Percentiles rank a stretch among this genome's conserved stretches.
phyloP scores from a whole-genome alignment of 2,797 vertebrate species.

The Takifugu rubripes region DNA sequence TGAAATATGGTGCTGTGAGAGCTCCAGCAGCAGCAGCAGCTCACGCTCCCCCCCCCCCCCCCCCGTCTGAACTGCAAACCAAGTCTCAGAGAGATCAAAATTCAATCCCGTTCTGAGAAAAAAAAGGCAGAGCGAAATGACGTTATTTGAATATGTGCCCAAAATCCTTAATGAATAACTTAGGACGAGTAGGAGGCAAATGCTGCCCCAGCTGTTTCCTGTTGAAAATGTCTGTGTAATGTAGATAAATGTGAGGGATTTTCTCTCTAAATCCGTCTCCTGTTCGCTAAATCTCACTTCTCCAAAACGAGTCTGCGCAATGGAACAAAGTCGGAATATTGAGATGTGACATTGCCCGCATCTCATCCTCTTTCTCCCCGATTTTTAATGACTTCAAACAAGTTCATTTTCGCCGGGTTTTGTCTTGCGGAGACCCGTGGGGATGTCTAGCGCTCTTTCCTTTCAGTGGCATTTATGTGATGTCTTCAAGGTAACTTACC shows the following conservation, averaged over 20 bases:
- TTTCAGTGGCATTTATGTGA: slow-evolving; percentile 97
- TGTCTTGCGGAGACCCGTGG: slow-evolving; percentile 94
- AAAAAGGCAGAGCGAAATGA: slow-evolving; percentile 79
- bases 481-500: slow-evolving; percentile 98
- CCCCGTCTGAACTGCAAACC: slow-evolving; percentile 57
- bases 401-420: slow-evolving; percentile 93
- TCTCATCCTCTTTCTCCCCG: slow-evolving; percentile 86
- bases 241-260: slow-evolving; percentile 99
- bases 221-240: slow-evolving; percentile 99
- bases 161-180: slow-evolving; percentile 99
- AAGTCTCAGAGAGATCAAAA: slow-evolving; percentile 78
- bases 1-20: slow-evolving; percentile 29
- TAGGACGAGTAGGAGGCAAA: slow-evolving; percentile 98
- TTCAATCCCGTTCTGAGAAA: slow-evolving; percentile 75
- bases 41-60: neutral
- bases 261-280: slow-evolving; percentile 99
- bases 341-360: slow-evolving; percentile 99
- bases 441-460: slow-evolving; percentile 94
- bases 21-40: slow-evolving; percentile 33
- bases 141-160: slow-evolving; percentile 98
- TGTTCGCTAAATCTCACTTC: slow-evolving; percentile 99
- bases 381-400: slow-evolving; percentile 99
- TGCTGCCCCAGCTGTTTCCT: slow-evolving; percentile 99
- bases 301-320: slow-evolving; percentile 98
- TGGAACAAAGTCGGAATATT: slow-evolving; percentile 99